Conservation (phyloP, 1,140 invertebrate genomes). For the Eriosoma lanigerum region DNA sequence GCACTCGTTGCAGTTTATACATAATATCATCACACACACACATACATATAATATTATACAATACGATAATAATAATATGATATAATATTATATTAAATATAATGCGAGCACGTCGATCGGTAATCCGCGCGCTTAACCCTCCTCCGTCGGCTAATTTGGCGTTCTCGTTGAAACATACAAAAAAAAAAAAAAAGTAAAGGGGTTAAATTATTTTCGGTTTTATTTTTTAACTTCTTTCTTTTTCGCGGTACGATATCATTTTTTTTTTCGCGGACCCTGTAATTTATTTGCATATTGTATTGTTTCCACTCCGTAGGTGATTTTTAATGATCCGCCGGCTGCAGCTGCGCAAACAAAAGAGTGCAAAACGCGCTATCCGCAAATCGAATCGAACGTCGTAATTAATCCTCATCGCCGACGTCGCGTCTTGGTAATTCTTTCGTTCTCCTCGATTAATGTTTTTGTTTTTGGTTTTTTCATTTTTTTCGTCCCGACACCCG, state of each 20-base stretch:
- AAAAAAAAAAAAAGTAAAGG: conserved; percentile 14
- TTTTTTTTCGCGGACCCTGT: conserved; percentile 37
- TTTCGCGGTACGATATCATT: not conserved
- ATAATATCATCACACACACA: not conserved
- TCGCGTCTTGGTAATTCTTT: not conserved
- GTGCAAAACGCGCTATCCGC: conserved; percentile 10
- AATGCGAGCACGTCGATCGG: conserved; percentile 39
- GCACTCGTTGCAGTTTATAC: too few relatives aligned
- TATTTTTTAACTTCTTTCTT: conserved; percentile 42
- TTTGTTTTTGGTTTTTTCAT: not conserved
- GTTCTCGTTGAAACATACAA: conserved; percentile 11
- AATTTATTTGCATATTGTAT: conserved; percentile 50
- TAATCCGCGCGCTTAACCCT: conserved; percentile 28
- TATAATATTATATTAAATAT: conserved; percentile 45
- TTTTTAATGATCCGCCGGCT: conserved; percentile 43
- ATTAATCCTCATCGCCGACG: conserved; percentile 15
- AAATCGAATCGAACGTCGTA: conserved; percentile 34
- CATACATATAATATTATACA: not conserved
- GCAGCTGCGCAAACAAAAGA: conserved; percentile 46
- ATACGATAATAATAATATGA: not conserved
- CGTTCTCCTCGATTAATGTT: not conserved
- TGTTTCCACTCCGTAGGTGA: conserved; percentile 51
- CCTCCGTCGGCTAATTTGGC: conserved; percentile 42
- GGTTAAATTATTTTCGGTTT: conserved; percentile 54
- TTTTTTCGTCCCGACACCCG: too few relatives aligned